Evolutionary conservation across 2,113 vertebrate species (phyloP).

Genomic region (Meriones unguiculatus): DNA sequence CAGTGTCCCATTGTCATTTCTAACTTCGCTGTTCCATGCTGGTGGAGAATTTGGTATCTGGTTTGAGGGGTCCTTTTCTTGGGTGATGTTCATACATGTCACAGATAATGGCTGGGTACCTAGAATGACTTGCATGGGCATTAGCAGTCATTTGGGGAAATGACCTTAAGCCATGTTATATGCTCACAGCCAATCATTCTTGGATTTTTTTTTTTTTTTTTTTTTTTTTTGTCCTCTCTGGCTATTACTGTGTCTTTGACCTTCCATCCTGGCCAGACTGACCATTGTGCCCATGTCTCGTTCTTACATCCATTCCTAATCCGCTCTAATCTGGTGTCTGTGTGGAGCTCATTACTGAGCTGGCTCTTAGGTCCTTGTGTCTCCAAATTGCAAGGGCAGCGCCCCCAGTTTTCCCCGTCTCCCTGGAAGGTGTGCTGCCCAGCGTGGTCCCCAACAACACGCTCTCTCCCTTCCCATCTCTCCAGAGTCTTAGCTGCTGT

Average conservation of each 20-base stretch:
- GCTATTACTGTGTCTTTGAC: background rate
- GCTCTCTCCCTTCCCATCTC: background rate
- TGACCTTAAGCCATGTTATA: background rate
- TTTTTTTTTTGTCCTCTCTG: background rate
- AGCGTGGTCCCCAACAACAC: background rate
- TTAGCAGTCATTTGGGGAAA: conserved; percentile 16
- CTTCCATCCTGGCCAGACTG: background rate
- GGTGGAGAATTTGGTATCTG: conserved; percentile 11
- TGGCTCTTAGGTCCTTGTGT: background rate
- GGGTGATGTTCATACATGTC: background rate
- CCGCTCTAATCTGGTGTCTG: background rate
- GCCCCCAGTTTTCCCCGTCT: background rate
- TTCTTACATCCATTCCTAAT: background rate
- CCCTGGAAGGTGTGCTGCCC: background rate
- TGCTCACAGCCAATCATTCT: background rate
- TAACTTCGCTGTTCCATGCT: background rate
- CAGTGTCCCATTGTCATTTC: background rate
- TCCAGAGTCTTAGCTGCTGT: background rate
- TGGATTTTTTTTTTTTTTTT: too few species aligned
- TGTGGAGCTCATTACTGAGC: background rate
- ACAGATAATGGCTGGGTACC: background rate
- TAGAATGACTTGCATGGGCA: background rate
- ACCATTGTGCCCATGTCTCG: background rate
- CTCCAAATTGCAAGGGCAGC: background rate
- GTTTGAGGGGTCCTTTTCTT: background rate